Evolutionary conservation across 2,797 vertebrate genomes (phyloP).

Genomic region (Malurus leucopterus): DNA sequence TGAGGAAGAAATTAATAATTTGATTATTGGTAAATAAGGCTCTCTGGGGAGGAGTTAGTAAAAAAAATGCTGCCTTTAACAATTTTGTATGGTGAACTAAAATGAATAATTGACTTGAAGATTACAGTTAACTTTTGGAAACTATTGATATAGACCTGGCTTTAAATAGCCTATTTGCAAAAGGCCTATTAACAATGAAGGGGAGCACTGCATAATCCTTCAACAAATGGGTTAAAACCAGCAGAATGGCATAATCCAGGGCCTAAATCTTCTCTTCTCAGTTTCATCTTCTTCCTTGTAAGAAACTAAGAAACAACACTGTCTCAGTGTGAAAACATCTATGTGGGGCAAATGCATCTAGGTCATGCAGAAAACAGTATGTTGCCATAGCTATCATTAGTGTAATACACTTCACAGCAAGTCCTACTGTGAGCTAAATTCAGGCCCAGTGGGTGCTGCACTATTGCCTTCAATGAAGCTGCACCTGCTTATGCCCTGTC

Average conservation of each 20-base stretch:
- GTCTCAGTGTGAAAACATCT: slow-evolving; percentile 45
- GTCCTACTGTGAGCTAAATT: slow-evolving; percentile 70
- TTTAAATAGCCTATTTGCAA: slow-evolving; percentile 29
- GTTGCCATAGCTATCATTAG: slow-evolving; percentile 61
- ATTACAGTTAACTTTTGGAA: not conserved
- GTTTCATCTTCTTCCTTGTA: not conserved
- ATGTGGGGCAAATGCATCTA: slow-evolving; percentile 67
- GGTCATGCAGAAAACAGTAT: slow-evolving; percentile 66
- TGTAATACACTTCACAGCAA: slow-evolving; percentile 61
- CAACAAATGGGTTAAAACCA: slow-evolving; percentile 3
- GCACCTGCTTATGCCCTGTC: slow-evolving; percentile 38
- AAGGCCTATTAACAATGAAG: not conserved
- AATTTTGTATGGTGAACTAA: not conserved
- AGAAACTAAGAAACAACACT: slow-evolving; percentile 29
- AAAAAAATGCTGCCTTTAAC: not conserved
- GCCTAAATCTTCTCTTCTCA: not conserved
- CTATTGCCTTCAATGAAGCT: slow-evolving; percentile 61
- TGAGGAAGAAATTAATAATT: not conserved
- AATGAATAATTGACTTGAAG: not conserved
- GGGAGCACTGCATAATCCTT: not conserved
- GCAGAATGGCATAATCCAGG: not conserved
- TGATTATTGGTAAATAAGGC: not conserved
- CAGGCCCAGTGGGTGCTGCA: slow-evolving; percentile 65
- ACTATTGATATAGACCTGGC: not conserved
- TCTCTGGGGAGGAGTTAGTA: not conserved